Base-by-base conservation (phyloP, 1,140 invertebrate species). In the Penaeus japonicus region DNA sequence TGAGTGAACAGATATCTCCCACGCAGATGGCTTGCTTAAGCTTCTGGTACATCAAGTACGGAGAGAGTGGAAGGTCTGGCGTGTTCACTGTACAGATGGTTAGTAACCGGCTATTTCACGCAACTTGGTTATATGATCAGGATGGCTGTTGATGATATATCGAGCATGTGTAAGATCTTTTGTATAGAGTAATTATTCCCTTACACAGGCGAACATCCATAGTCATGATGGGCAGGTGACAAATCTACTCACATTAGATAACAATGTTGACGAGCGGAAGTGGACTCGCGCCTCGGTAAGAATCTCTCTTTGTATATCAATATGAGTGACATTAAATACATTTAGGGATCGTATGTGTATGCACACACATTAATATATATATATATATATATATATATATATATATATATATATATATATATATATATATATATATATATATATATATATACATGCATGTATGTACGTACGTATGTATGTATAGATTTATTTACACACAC, bases 41-140 rank as follows among this genome's bases (percentile, higher is more conserved):
- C 54, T 90, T 90, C 75, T 90, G 83, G 85, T 88, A 80, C 39
- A 47, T 90, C 80, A 90, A 90, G 70, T 90, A 90, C 79, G 83
- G 82, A 20, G 70, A 90, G 30, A 81, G 65, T 47, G 78, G 81
- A 15, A 62, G 80, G n/a, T 88, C 87, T 3, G 87, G 87, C 39
- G 55, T 77, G 59, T 35, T 88, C 47, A 84, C 32, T n/a, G 79
- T 81, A 20, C 17, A 53, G 20, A 15, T 54, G 80, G 81, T 84
- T 39, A 78, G 79, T 87, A 10, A 4, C 55, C 30, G 4, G 47
- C 7, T 65, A 20, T 65, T 20, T 54, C 53, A 47, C 15, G 15
- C 15, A 1, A 47, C 0, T 27, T 83, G 54, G 80, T 83, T 47
- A 47, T 47, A 47, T 39, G 12, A 39, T 47, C 47, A 0, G 5